These are phyloP conservation scores for Aradophagus sp. DNA, from an alignment of 1,140 invertebrate genomes.

Conservation along the genomic window DNA sequence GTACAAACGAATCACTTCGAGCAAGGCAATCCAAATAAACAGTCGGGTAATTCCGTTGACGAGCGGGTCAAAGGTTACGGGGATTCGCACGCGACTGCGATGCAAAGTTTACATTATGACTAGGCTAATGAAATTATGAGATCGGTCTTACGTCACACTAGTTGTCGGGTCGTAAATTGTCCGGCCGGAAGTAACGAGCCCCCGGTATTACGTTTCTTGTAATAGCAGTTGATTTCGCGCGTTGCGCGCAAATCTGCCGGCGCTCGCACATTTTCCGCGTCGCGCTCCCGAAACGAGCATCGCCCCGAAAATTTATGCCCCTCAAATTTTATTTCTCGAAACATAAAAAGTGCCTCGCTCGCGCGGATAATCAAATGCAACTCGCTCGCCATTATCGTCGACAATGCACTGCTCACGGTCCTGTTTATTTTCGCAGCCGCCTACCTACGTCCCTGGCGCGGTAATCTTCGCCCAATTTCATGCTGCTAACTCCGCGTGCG, in stretches of 20 bases:
- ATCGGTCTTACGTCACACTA: slow-evolving; percentile 21
- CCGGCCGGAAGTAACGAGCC: slow-evolving; percentile 13
- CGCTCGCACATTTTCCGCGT: slow-evolving; percentile 15
- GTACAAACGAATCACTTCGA: too few species aligned
- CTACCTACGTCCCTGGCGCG: slow-evolving; percentile 5
- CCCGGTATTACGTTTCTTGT: slow-evolving; percentile 25
- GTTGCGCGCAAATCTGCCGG: slow-evolving; percentile 25
- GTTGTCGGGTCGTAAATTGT: slow-evolving; percentile 22
- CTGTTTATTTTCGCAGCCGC: slow-evolving; percentile 25
- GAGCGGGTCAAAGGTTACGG: slow-evolving; percentile 1
- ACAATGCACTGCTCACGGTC: slow-evolving; percentile 7
- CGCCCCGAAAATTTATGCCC: slow-evolving; percentile 14
- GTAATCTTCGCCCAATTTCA: slow-evolving; percentile 36
- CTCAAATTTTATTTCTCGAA: slow-evolving; percentile 32
- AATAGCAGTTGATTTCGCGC: slow-evolving; percentile 17
- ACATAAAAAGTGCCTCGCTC: slow-evolving; percentile 24
- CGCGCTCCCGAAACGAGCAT: slow-evolving; percentile 2
- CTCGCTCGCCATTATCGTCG: slow-evolving; percentile 18
- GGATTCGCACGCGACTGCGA: slow-evolving; percentile 1
- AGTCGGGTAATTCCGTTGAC: slow-evolving; percentile 2
- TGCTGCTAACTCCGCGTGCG: slow-evolving; percentile 19
- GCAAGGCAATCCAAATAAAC: slow-evolving; percentile 1
- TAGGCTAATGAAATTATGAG: slow-evolving; percentile 22
- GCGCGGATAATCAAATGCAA: slow-evolving; percentile 31
- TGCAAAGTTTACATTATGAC: slow-evolving; percentile 6